These are phyloP conservation scores for Manis pentadactyla DNA, from an alignment of 2,797 vertebrate genomes.

Conservation along the genomic window DNA sequence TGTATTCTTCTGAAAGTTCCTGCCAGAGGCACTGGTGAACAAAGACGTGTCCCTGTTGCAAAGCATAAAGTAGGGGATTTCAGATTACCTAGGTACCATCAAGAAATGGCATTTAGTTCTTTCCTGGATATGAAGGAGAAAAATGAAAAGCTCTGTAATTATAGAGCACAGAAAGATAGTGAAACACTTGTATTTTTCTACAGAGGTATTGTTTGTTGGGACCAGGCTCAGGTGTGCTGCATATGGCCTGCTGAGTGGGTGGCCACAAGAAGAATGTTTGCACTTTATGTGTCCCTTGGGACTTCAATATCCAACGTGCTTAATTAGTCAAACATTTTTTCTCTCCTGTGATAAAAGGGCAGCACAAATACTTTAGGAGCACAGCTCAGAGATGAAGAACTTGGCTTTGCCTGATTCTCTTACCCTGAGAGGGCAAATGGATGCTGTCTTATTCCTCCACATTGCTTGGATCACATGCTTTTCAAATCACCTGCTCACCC, in stretches of 20 bases:
- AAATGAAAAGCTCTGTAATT: too few species aligned
- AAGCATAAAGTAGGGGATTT: background rate
- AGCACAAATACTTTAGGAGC: too few species aligned
- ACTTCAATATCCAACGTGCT: background rate
- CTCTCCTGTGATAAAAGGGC: background rate
- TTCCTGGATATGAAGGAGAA: too few species aligned
- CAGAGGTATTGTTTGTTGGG: background rate
- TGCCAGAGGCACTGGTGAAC: fast-evolving
- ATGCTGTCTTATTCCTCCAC: too few species aligned
- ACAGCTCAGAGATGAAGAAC: too few species aligned
- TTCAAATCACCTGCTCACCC: too few species aligned
- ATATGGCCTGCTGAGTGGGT: too few species aligned
- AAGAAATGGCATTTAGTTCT: background rate
- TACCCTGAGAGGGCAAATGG: too few species aligned
- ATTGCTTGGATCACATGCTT: too few species aligned
- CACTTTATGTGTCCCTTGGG: background rate
- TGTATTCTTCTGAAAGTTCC: background rate
- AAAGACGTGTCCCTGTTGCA: background rate
- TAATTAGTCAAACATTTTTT: background rate
- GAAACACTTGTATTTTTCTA: fast-evolving
- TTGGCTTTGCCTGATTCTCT: too few species aligned
- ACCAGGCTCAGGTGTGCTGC: fast-evolving
- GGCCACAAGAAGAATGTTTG: background rate
- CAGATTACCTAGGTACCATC: background rate
- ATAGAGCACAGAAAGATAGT: background rate